phyloP scores from a whole-genome alignment of 2,113 vertebrate genomes.

The Narcine bancroftii region DNA sequence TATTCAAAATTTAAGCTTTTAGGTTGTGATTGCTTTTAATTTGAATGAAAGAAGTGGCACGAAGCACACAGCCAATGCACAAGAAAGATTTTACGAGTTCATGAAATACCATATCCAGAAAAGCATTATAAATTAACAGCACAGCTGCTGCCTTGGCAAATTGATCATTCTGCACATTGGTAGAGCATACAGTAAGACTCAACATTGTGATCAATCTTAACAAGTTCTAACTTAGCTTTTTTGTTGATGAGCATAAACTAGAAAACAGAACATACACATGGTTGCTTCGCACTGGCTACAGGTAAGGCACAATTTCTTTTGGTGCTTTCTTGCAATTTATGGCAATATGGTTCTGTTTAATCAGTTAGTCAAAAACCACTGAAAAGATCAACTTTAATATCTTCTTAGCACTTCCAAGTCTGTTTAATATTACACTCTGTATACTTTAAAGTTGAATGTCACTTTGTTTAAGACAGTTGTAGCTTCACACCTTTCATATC shows the following conservation, averaged over 20 bases:
- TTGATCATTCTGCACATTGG: neutral
- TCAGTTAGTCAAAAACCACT: constrained; percentile 49
- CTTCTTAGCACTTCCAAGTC: constrained; percentile 47
- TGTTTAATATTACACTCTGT: constrained; percentile 18
- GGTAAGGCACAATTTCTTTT: constrained; percentile 83
- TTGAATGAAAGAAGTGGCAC: neutral
- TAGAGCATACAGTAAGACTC: constrained; percentile 15
- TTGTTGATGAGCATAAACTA: constrained; percentile 42
- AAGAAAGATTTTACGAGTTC: neutral
- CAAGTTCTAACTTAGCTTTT: constrained; percentile 7
- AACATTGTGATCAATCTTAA: constrained; percentile 10
- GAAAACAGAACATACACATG: constrained; percentile 59
- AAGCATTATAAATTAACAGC: constrained; percentile 16
- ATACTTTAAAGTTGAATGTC: constrained; percentile 5
- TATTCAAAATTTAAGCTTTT: constrained; percentile 28
- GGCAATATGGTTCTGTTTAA: neutral
- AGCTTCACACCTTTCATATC: constrained; percentile 19
- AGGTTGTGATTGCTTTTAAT: neutral
- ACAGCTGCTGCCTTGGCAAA: constrained; percentile 24
- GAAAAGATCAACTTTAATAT: constrained; percentile 45
- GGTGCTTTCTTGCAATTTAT: constrained; percentile 43
- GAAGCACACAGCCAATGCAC: constrained; percentile 30
- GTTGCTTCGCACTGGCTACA: constrained; percentile 97
- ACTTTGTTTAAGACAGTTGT: constrained; percentile 34
- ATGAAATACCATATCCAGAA: constrained; percentile 1